These are phyloP conservation scores for Tenthredo scrophulariae DNA, from an alignment of 2,888 invertebrate species.

Conservation along the genomic window DNA sequence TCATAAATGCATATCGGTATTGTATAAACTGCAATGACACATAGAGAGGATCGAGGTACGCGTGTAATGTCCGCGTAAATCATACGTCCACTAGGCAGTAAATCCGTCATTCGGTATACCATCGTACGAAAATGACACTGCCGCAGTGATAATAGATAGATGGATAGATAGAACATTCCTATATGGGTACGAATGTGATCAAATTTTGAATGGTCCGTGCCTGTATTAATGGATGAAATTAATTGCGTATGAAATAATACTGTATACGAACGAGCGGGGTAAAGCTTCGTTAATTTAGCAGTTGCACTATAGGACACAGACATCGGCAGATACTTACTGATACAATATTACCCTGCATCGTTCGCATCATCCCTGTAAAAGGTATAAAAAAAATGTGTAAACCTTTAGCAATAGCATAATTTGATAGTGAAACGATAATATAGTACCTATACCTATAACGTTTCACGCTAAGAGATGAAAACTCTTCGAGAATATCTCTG, in stretches of 20 bases:
- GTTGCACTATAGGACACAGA: neutral
- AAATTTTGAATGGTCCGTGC: slow-evolving; percentile 27
- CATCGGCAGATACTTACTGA: neutral
- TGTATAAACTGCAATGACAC: neutral
- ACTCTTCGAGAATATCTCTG: neutral
- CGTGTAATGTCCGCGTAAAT: slow-evolving; percentile 39
- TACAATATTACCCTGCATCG: neutral
- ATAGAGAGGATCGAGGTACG: neutral
- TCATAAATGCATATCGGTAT: neutral
- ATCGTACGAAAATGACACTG: slow-evolving; percentile 16
- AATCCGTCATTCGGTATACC: slow-evolving; percentile 24
- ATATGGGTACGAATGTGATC: slow-evolving; percentile 28
- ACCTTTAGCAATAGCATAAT: neutral
- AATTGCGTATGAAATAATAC: slow-evolving; percentile 11
- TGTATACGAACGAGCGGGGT: neutral
- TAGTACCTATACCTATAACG: too few species aligned
- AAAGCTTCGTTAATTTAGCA: neutral
- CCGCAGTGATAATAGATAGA: slow-evolving; percentile 46
- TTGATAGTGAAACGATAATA: too few species aligned
- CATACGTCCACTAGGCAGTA: slow-evolving; percentile 23
- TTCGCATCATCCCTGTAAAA: neutral
- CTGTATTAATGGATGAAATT: slow-evolving; percentile 10
- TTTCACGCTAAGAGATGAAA: neutral
- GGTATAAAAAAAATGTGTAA: neutral
- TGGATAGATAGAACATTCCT: neutral